Conservation (phyloP, 2,797 vertebrate species). For the Hoplostethus atlanticus region DNA sequence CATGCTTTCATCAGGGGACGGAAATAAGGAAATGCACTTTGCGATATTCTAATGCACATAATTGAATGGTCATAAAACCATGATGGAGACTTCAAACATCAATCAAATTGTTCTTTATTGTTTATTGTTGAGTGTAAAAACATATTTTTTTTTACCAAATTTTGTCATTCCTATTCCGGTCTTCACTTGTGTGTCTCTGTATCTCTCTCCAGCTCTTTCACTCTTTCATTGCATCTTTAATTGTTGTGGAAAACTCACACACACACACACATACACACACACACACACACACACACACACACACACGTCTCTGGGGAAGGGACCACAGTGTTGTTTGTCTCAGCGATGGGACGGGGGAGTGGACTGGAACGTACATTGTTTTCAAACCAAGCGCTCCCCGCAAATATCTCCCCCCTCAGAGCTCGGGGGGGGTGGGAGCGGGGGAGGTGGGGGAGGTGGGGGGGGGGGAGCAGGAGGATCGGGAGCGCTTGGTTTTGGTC, state of each 20-base stretch:
- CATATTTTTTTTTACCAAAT: too few species aligned
- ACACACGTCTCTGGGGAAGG: conserved; percentile 46
- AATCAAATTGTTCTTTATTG: too few species aligned
- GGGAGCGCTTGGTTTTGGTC: conserved; percentile 36
- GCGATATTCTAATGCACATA: too few species aligned
- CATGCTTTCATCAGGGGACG: too few species aligned
- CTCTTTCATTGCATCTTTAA: conserved; percentile 57
- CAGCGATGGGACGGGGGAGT: conserved; percentile 29
- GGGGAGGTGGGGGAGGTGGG: not conserved
- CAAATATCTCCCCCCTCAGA: conserved; percentile 71
- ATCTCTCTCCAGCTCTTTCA: conserved; percentile 13
- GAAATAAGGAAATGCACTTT: too few species aligned
- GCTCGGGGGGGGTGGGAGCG: conserved; percentile 33
- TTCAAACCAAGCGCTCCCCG: conserved; percentile 67
- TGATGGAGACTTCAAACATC: too few species aligned
- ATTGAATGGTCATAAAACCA: too few species aligned
- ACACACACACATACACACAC: conserved; percentile 33
- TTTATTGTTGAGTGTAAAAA: too few species aligned
- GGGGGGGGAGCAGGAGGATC: conserved; percentile 8
- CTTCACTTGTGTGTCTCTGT: not conserved
- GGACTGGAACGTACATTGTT: conserved; percentile 75
- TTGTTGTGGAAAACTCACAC: conserved; percentile 58
- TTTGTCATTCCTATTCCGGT: too few species aligned
- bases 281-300: too few species aligned
- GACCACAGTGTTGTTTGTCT: conserved; percentile 74